A percentile compares a stretch with the other conserved stretches of the same genome.
These are phyloP conservation scores for Nomada fabriciana DNA, from an alignment of 2,888 invertebrate species.

Conservation along the genomic window DNA sequence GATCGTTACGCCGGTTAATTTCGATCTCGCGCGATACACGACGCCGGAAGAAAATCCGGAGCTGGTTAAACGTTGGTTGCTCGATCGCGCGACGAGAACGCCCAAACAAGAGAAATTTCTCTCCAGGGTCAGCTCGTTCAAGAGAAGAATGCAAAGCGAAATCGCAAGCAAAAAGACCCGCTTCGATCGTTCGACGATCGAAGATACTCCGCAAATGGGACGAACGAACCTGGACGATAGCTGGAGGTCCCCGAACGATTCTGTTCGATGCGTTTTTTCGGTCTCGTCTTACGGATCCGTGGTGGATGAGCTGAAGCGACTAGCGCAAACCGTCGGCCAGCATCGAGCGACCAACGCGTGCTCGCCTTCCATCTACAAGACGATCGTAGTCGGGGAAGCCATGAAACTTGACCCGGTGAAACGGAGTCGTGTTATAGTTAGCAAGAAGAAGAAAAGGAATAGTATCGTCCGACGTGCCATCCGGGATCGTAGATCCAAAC, in stretches of 20 bases:
- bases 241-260: neutral
- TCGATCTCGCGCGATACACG: constrained; percentile 5
- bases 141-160: constrained; percentile 35
- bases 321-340: neutral
- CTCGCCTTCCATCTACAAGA: constrained; percentile 21
- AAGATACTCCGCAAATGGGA: constrained; percentile 53
- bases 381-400: constrained; percentile 57
- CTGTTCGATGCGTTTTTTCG: neutral
- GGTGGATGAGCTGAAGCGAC: constrained; percentile 41
- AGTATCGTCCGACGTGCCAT: constrained; percentile 72
- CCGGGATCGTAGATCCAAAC: constrained; percentile 57
- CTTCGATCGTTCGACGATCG: constrained; percentile 30
- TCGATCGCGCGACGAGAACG: constrained; percentile 64
- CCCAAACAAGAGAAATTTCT: constrained; percentile 61
- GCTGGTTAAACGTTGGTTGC: constrained; percentile 56
- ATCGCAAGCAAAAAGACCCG: constrained; percentile 16
- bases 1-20: neutral
- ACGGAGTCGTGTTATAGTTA: constrained; percentile 66
- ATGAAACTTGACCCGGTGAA: constrained; percentile 66
- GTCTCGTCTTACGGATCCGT: constrained; percentile 20
- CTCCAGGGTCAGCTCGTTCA: constrained; percentile 65
- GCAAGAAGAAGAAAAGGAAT: constrained; percentile 71
- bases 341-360: neutral
- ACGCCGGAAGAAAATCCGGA: constrained; percentile 73
- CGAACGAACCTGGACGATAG: constrained; percentile 3